Conservation (phyloP, 2,888 invertebrate genomes). For the Drosophila pseudotakahashii region DNA sequence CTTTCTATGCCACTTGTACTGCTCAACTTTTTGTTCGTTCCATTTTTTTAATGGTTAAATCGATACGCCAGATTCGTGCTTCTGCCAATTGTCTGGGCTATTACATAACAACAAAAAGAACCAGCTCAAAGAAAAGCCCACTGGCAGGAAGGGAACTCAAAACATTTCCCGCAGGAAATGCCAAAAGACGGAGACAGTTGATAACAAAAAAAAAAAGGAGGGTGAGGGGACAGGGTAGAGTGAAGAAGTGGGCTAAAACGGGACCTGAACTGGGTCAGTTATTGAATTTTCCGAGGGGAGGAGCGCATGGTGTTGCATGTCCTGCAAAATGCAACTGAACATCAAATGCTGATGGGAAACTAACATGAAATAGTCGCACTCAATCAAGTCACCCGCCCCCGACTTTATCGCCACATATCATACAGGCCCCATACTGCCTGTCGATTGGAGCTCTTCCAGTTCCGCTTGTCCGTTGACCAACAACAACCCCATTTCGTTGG, state of each 20-base stretch:
- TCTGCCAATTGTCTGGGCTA: slow-evolving; percentile 66
- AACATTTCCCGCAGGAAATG: slow-evolving; percentile 54
- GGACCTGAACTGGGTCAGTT: slow-evolving; percentile 80
- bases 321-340: slow-evolving; percentile 28
- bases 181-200: slow-evolving; percentile 47
- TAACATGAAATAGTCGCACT: slow-evolving; percentile 30
- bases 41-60: slow-evolving; percentile 69
- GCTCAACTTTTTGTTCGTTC: slow-evolving; percentile 29
- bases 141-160: slow-evolving; percentile 11
- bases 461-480: slow-evolving; percentile 27
- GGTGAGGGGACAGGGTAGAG: neutral
- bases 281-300: slow-evolving; percentile 75
- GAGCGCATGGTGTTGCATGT: slow-evolving; percentile 29
- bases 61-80: slow-evolving; percentile 57
- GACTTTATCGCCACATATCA: neutral
- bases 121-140: slow-evolving; percentile 4
- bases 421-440: neutral
- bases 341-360: slow-evolving; percentile 37
- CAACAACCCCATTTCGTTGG: slow-evolving; percentile 23
- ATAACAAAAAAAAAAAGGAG: slow-evolving; percentile 2
- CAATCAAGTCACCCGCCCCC: neutral
- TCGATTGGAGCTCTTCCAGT: slow-evolving; percentile 33
- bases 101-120: slow-evolving; percentile 61
- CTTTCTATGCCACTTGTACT: slow-evolving; percentile 38
- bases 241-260: slow-evolving; percentile 12